Evolutionary conservation across 1,140 invertebrate genomes (phyloP).

Genomic region (Drosophila funebris): DNA sequence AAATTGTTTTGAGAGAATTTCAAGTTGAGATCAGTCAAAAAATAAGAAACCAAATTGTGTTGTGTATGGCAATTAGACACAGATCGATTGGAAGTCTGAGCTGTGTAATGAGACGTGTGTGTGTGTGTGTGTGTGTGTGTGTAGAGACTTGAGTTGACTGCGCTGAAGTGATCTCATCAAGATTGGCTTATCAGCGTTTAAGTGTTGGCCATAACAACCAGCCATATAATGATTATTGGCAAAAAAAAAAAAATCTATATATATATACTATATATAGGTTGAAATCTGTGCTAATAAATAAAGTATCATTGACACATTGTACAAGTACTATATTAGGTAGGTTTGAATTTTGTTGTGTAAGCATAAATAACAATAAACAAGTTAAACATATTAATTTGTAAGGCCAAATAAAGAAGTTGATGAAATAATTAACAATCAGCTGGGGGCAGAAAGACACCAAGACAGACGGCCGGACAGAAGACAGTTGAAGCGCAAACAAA

Average conservation of each 20-base stretch:
- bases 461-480: slow-evolving; percentile 4
- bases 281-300: slow-evolving; percentile 39
- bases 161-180: slow-evolving; percentile 50
- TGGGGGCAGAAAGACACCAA: slow-evolving; percentile 8
- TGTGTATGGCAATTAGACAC: slow-evolving; percentile 32
- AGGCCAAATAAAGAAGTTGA: slow-evolving; percentile 73
- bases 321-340: background rate
- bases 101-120: slow-evolving; percentile 1
- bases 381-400: slow-evolving; percentile 62
- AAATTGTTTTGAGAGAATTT: background rate
- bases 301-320: slow-evolving; percentile 27
- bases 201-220: background rate
- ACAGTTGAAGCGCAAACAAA: background rate
- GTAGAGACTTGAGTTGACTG: background rate
- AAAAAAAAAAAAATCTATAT: too few relatives aligned
- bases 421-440: slow-evolving; percentile 62
- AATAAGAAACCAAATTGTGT: too few relatives aligned
- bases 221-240: background rate
- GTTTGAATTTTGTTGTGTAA: slow-evolving; percentile 38
- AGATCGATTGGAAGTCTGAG: slow-evolving; percentile 27
- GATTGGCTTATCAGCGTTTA: slow-evolving; percentile 28
- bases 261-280: too few relatives aligned
- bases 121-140: background rate
- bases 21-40: background rate
- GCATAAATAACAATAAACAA: slow-evolving; percentile 43